Percentiles rank a stretch among this genome's conserved stretches.
Conservation (phyloP, 2,888 invertebrate genomes). For the Athalia cordata region DNA sequence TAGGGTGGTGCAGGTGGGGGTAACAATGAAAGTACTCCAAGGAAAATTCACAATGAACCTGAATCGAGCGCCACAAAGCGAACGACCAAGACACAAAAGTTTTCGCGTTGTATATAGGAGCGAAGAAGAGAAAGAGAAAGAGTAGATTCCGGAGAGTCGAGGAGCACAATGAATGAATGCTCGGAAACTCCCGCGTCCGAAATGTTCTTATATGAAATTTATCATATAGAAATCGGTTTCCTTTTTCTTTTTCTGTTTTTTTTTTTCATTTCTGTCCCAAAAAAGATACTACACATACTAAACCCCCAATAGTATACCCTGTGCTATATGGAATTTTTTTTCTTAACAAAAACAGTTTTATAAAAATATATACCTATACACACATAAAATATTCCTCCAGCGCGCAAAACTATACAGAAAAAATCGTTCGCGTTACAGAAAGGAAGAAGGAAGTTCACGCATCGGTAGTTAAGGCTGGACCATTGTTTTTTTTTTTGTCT, state of each 20-base stretch:
- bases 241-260: neutral
- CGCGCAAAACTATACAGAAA: too few species aligned
- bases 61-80: conserved; percentile 50
- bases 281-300: neutral
- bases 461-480: too few species aligned
- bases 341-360: too few species aligned
- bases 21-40: conserved; percentile 39
- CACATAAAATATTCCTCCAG: too few species aligned
- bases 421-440: too few species aligned
- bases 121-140: neutral
- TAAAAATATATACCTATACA: too few species aligned
- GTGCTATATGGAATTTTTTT: too few species aligned
- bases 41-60: conserved; percentile 46
- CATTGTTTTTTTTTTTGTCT: too few species aligned
- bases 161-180: conserved; percentile 43
- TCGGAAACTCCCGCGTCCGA: conserved; percentile 35
- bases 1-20: neutral
- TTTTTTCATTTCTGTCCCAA: neutral
- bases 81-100: conserved; percentile 51
- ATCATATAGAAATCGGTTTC: conserved; percentile 28
- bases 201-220: conserved; percentile 30
- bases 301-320: too few species aligned
- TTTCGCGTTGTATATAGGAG: conserved; percentile 52
- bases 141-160: conserved; percentile 47
- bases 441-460: too few species aligned